Evolutionary conservation across 2,113 vertebrate species (phyloP), one percentile per base, ranked within the genome.

Genomic region (Brachyhypopomus occidentalis): DNA sequence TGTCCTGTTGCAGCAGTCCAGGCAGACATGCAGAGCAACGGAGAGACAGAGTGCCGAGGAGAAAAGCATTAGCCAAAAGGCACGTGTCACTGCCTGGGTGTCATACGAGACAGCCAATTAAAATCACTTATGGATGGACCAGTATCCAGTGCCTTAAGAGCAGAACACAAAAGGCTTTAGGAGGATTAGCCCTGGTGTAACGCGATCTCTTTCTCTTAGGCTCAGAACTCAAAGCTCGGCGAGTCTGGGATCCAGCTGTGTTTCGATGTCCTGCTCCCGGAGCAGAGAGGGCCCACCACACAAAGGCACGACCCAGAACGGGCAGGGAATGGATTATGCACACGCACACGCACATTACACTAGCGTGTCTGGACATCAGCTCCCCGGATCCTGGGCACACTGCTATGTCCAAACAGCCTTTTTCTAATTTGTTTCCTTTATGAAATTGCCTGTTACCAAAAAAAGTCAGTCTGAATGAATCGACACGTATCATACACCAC

Each of bases 41-140:
- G 72, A 80, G 38, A 75, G 60, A 76, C 45, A 55, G 45, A 58
- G 58, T 27, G 74, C 41, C 36, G 23, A 20, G 45, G 66, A 73
- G 75, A 80, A 81, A 72, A 60, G 90, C 86, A 92, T 93, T 91
- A 91, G 83, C 75, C 62, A 89, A 86, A 86, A 86, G 87, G 45
- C 45, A 14, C 87, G 67, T 88, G 80, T 82, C 86, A 78, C 84
- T 86, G 84, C 58, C 84, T 80, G 85, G 56, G 83, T 89, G 92
- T 91, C 87, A 92, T 87, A 89, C 86, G 89, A 93, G 92, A 93
- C 88, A 88, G 85, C 91, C 92, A 93, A 94, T 94, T 93, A 94
- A 94, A 93, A 93, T 92, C 88, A 93, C 90, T 93, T 93, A 91
- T 89, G 88, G 87, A 83, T 72, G 84, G 85, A 85, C 86, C 91